Percentiles rank a stretch among this genome's conserved stretches.
phyloP scores from a whole-genome alignment of 2,113 vertebrate genomes.

The Cranoglanis bouderius region DNA sequence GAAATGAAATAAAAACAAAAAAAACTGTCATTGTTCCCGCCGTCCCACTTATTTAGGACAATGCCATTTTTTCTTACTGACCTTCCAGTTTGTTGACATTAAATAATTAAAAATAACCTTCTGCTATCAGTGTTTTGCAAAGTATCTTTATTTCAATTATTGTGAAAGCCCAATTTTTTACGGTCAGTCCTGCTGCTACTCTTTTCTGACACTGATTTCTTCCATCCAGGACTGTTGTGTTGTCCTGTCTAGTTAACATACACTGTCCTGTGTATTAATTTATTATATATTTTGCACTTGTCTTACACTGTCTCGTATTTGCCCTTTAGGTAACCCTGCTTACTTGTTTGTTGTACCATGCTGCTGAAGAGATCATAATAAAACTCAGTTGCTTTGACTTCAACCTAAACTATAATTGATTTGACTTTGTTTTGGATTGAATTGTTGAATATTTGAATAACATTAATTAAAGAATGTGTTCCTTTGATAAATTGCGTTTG shows the following conservation, averaged over 20 bases:
- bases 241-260: background rate
- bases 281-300: background rate
- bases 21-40: background rate
- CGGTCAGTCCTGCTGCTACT: background rate
- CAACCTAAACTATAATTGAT: background rate
- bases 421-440: background rate
- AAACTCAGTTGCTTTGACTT: background rate
- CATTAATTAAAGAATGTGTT: background rate
- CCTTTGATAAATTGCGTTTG: background rate
- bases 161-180: background rate
- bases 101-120: background rate
- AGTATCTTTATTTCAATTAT: background rate
- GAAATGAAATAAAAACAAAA: background rate
- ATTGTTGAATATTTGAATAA: background rate
- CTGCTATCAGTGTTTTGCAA: background rate
- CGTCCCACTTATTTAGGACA: background rate
- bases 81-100: background rate
- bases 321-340: background rate
- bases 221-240: too few species aligned
- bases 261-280: background rate
- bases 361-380: background rate
- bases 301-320: background rate
- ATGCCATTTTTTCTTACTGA: background rate
- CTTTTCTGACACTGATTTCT: background rate
- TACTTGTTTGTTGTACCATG: background rate